Evolutionary conservation across 1,140 invertebrate genomes (phyloP), one percentile per base, ranked within the genome.

Genomic region (Drosophila repleta): DNA sequence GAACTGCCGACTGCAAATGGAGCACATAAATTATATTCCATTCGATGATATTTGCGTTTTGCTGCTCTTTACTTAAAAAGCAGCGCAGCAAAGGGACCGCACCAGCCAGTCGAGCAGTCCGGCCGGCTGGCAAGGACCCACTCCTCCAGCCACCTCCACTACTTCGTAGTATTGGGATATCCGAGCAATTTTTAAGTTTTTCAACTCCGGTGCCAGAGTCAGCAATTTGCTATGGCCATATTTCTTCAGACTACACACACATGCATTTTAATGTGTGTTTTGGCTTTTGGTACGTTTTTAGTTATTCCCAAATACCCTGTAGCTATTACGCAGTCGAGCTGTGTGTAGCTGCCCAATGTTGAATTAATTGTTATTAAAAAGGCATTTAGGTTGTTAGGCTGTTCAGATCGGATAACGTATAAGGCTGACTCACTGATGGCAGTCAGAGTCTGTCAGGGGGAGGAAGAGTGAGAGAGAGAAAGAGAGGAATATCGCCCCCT

Each of bases 11-110:
- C 83, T 88, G 83, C 83, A 88, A 88, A 88, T 88, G 83, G 83
- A 88, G 83, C 83, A 88, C 83, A 88, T 88, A 88, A 88, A 88
- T 88, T 88, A 88, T 88, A 88, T 88, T 88, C 83, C 83, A 79
- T 88, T 88, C 83, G 83, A 88, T 88, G 84, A 88, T 88, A 88
- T 88, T 88, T 88, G 83, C 83, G 83, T 88, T 88, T 79, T 88
- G 83, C 84, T 88, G 83, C 83, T 88, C 83, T 88, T 88, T 88
- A 88, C 87, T 88, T 89, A 88, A 88, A 82, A 88, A 83, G 76
- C 81, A 76, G 68, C 55, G 39, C 39, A 29, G 51, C 51, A 57
- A 43, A 45, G 55, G 52, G 52, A 52, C 29, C 17, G 26, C 4
- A 26, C 17, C 37, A 26, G 53, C 35, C 37, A 29, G 39, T 17